phyloP scores from a whole-genome alignment of 2,888 invertebrate species.

The Scaptomyza cyrtandrae region DNA sequence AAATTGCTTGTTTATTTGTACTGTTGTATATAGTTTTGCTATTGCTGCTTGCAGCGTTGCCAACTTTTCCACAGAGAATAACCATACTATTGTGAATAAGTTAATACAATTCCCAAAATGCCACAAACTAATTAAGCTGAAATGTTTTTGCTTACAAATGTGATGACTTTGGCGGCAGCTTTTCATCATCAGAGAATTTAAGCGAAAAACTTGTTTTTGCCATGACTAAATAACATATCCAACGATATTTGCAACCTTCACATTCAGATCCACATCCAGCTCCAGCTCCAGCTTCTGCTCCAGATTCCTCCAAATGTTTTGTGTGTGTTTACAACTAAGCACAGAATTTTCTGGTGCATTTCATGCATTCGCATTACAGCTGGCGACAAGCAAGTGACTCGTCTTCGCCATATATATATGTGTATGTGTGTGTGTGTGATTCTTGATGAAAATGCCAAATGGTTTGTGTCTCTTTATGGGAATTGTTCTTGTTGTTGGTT shows the following conservation, averaged over 20 bases:
- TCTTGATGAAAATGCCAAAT: slow-evolving; percentile 78
- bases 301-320: slow-evolving; percentile 20
- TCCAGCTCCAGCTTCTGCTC: neutral
- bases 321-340: slow-evolving; percentile 60
- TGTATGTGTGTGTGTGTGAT: slow-evolving; percentile 23
- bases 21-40: neutral
- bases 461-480: slow-evolving; percentile 79
- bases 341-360: slow-evolving; percentile 42
- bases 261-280: neutral
- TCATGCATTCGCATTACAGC: slow-evolving; percentile 73
- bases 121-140: slow-evolving; percentile 75
- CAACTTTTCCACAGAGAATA: slow-evolving; percentile 4
- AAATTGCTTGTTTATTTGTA: slow-evolving; percentile 46
- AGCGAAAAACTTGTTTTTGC: slow-evolving; percentile 22
- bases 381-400: slow-evolving; percentile 72
- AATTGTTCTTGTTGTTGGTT: slow-evolving; percentile 67
- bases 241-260: neutral
- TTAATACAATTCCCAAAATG: slow-evolving; percentile 71
- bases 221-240: slow-evolving; percentile 27
- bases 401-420: slow-evolving; percentile 24
- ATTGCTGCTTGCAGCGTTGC: slow-evolving; percentile 1
- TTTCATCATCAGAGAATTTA: slow-evolving; percentile 67
- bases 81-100: slow-evolving; percentile 40
- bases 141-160: slow-evolving; percentile 79
- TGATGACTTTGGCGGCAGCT: slow-evolving; percentile 52